Conservation (phyloP, 2,888 invertebrate species). For the Agrochola litura region DNA sequence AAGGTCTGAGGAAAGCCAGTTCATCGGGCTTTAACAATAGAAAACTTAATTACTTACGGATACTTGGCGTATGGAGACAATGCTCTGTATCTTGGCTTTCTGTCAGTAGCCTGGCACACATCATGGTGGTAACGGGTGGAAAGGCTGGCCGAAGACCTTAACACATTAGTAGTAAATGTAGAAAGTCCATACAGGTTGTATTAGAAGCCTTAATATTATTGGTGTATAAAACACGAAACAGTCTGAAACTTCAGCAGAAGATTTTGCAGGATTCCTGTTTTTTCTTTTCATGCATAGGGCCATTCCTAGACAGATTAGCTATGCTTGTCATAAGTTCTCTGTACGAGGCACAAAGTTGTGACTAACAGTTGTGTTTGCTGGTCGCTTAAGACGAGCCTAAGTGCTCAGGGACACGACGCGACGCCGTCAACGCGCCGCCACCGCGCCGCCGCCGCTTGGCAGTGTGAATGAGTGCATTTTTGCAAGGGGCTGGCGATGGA, state of each 20-base stretch:
- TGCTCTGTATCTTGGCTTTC: not conserved
- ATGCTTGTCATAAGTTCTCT: too few species aligned
- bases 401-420: too few species aligned
- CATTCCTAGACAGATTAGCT: not conserved
- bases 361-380: not conserved
- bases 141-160: not conserved
- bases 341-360: too few species aligned
- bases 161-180: not conserved
- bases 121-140: not conserved
- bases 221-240: not conserved
- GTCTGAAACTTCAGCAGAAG: not conserved
- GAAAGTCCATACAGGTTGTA: not conserved
- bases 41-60: slow-evolving; percentile 14
- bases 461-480: too few species aligned
- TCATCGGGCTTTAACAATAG: slow-evolving; percentile 21
- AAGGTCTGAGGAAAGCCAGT: not conserved
- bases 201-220: not conserved
- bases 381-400: too few species aligned
- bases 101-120: slow-evolving; percentile 2
- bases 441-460: too few species aligned
- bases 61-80: slow-evolving; percentile 4
- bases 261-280: not conserved
- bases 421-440: too few species aligned
- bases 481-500: too few species aligned
- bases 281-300: not conserved